These are phyloP conservation scores for Prunella himalayana DNA, from an alignment of 2,113 vertebrate species.

Conservation along the genomic window DNA sequence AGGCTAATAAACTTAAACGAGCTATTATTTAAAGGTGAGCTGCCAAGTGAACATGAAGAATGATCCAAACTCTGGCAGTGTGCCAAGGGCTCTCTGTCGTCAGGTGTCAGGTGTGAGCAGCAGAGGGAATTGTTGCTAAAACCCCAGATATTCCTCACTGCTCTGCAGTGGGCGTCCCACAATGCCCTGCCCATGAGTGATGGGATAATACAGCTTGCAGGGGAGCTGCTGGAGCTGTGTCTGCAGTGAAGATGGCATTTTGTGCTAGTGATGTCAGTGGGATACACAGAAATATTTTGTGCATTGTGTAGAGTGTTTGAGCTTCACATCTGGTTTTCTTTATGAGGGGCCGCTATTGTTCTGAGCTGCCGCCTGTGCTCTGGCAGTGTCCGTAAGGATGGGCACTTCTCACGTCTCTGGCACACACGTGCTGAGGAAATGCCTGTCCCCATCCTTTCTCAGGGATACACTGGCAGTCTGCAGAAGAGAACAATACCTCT, in stretches of 20 bases:
- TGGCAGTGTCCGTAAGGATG: accelerated
- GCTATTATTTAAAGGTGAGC: conserved; percentile 47
- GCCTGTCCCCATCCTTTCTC: not conserved
- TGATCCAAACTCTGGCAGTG: not conserved
- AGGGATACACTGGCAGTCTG: not conserved
- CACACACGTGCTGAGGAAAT: not conserved
- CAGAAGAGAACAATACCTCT: not conserved
- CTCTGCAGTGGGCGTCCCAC: not conserved
- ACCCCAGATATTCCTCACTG: not conserved
- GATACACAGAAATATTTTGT: not conserved
- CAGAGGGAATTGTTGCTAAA: not conserved
- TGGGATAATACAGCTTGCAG: not conserved
- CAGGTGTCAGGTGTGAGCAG: not conserved
- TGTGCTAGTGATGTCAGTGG: not conserved
- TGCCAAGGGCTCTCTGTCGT: accelerated
- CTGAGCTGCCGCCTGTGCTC: not conserved
- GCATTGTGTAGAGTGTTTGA: not conserved
- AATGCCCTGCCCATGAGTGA: accelerated
- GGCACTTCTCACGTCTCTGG: not conserved
- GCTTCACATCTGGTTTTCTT: conserved; percentile 3
- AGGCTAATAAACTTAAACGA: conserved; percentile 5
- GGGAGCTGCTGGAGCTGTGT: not conserved
- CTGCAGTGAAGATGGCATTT: not conserved
- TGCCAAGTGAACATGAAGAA: not conserved
- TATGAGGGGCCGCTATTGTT: not conserved